These are phyloP conservation scores for Eupithecia dodoneata DNA, from an alignment of 2,888 invertebrate genomes.

Conservation along the genomic window DNA sequence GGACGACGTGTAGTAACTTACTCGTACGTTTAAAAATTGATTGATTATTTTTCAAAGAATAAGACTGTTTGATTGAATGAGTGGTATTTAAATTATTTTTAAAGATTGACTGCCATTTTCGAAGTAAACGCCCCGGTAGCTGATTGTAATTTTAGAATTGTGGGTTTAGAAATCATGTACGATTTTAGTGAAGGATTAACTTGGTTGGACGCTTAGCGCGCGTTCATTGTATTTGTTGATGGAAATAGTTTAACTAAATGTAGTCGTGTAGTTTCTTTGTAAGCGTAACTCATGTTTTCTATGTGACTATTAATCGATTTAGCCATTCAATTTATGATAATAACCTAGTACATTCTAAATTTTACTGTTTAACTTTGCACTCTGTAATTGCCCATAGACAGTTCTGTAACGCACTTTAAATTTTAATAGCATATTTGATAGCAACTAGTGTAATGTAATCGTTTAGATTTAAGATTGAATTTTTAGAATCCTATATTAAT, in stretches of 20 bases:
- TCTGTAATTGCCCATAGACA: conserved; percentile 34
- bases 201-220: no score
- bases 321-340: conserved; percentile 35
- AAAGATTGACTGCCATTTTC: conserved; percentile 72
- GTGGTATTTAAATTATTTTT: conserved; percentile 66
- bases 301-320: conserved; percentile 45
- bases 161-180: conserved; percentile 48
- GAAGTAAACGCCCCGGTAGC: conserved; percentile 46
- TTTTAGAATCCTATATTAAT: conserved; percentile 72
- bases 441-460: conserved; percentile 67
- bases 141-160: conserved; percentile 51
- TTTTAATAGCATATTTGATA: conserved; percentile 41
- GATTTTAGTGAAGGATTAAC: conserved; percentile 50
- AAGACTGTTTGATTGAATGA: conserved; percentile 78
- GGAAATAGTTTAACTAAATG: conserved; percentile 49
- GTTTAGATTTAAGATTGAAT: conserved; percentile 60
- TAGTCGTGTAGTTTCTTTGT: conserved; percentile 53
- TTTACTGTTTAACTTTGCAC: conserved; percentile 37
- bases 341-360: conserved; percentile 37
- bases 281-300: conserved; percentile 51
- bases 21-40: conserved; percentile 36
- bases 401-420: conserved; percentile 44
- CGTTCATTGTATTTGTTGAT: conserved; percentile 47
- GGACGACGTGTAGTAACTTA: conserved; percentile 16
- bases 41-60: conserved; percentile 58